Conservation (phyloP, 64 coral and sea anemone genomes). For the Pocillopora damicornis region DNA sequence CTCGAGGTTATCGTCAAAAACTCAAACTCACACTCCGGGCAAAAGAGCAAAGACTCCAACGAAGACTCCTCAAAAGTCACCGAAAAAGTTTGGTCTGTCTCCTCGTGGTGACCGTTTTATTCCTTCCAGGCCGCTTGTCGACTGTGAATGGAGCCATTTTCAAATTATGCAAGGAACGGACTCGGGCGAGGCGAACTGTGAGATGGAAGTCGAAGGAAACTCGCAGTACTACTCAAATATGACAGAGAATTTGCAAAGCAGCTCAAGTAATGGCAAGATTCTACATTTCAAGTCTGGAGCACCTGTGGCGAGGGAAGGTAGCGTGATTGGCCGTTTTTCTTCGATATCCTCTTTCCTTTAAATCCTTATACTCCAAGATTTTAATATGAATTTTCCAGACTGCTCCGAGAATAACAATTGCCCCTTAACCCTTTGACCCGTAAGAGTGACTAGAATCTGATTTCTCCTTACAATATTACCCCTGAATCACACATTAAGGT, state of each 20-base stretch:
- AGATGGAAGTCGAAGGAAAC: constrained; percentile 34
- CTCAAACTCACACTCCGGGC: constrained; percentile 1
- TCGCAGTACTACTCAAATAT: constrained; percentile 8
- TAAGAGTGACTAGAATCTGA: too few relatives aligned
- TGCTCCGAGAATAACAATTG: too few relatives aligned
- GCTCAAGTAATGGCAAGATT: constrained; percentile 40
- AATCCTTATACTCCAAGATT: too few relatives aligned
- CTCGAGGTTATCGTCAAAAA: background rate
- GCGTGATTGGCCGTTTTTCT: background rate
- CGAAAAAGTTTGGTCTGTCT: constrained; percentile 14
- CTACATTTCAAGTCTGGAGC: constrained; percentile 70
- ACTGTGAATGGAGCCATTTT: constrained; percentile 70
- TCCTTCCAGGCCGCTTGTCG: constrained; percentile 47
- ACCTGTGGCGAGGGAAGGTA: constrained; percentile 65
- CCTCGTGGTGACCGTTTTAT: constrained; percentile 69
- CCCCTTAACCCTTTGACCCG: too few relatives aligned
- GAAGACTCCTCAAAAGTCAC: constrained; percentile 49
- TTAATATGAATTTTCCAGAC: too few relatives aligned
- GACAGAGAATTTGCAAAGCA: constrained; percentile 26
- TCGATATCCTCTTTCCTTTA: too few relatives aligned
- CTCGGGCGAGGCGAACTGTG: background rate
- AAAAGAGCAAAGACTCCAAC: constrained; percentile 21
- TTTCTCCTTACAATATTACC: too few relatives aligned
- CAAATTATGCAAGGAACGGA: constrained; percentile 50
- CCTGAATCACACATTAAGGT: too few relatives aligned